Base-by-base conservation (phyloP, 2,888 invertebrate species). In the Acleris sparsana region DNA sequence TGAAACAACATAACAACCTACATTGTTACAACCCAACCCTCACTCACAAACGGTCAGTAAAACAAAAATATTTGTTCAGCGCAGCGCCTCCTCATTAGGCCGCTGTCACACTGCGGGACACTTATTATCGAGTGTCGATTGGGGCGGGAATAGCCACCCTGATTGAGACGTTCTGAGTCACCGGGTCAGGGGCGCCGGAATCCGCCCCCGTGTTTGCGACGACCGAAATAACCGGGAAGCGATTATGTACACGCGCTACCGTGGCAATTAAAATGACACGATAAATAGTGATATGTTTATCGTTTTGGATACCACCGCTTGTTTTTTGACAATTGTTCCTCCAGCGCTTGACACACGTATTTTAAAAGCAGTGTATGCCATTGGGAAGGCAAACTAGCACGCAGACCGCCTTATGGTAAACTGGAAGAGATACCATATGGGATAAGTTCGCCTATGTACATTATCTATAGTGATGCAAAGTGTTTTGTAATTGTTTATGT, bases 101-200 rank as follows among this genome's bases (percentile, higher is more conserved):
- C 29, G 60, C 56, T 44, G 56, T 52, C 56, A 64, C 69, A 67
- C 53, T 67, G 69, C 22, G 44, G 20, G 53, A 53, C 75, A 70
- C 76, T 79, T 74, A 78, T 80, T 78, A 78, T 77, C 77, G 77
- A 69, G 72, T 75, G 76, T 75, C 77, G 75, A 76, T 78, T 72
- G 70, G 70, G 62, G 67, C 57, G 62, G 64, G 57, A 60, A 56
- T 46, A 43, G 69, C 72, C 66, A 1, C 69, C 76, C 75, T 78
- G 85, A 88, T 89, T 86, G 88, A 89, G 88, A 82, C 82, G 81
- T 84, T 76, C 75, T 76, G 80, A 87, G 89, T 87, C 87, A 89
- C 86, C 80, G 78, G 89, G 89, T 90, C 89, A 89, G 84, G 87
- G 87, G 86, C 79, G 78, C 59, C 43, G 60, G 82, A 82, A 82